Percentiles rank a stretch among this genome's conserved stretches.
Conservation (phyloP, 1,140 invertebrate species). For the Tachypleus tridentatus region DNA sequence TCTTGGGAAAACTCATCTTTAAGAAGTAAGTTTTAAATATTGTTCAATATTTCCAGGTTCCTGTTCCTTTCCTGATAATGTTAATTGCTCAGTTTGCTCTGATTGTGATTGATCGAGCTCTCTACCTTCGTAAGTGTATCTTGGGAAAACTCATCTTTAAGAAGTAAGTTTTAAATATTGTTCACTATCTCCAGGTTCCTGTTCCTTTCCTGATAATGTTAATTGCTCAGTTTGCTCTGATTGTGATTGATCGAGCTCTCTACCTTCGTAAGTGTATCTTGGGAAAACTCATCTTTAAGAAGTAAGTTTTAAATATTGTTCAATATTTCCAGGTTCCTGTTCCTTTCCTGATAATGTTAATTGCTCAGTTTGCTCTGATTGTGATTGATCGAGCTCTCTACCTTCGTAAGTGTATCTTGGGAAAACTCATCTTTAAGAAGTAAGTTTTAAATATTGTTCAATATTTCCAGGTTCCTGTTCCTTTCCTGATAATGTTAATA, state of each 20-base stretch:
- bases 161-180: too few relatives aligned
- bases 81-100: slow-evolving; percentile 76
- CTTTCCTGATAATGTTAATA: slow-evolving; percentile 90
- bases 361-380: slow-evolving; percentile 80
- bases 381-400: slow-evolving; percentile 94
- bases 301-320: too few relatives aligned
- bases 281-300: slow-evolving; percentile 86
- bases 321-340: slow-evolving; percentile 56
- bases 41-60: slow-evolving; percentile 45
- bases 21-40: too few relatives aligned
- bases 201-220: slow-evolving; percentile 93
- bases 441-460: background rate
- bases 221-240: slow-evolving; percentile 75
- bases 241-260: slow-evolving; percentile 90
- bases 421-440: slow-evolving; percentile 45
- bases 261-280: slow-evolving; percentile 88
- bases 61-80: slow-evolving; percentile 91
- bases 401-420: slow-evolving; percentile 80
- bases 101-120: slow-evolving; percentile 87
- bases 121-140: slow-evolving; percentile 92
- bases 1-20: slow-evolving; percentile 85
- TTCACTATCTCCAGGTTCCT: slow-evolving; percentile 49
- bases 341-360: slow-evolving; percentile 88
- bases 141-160: slow-evolving; percentile 85
- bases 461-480: slow-evolving; percentile 59